phyloP scores from a whole-genome alignment of 2,888 invertebrate species.

The Hyppa rectilinea region DNA sequence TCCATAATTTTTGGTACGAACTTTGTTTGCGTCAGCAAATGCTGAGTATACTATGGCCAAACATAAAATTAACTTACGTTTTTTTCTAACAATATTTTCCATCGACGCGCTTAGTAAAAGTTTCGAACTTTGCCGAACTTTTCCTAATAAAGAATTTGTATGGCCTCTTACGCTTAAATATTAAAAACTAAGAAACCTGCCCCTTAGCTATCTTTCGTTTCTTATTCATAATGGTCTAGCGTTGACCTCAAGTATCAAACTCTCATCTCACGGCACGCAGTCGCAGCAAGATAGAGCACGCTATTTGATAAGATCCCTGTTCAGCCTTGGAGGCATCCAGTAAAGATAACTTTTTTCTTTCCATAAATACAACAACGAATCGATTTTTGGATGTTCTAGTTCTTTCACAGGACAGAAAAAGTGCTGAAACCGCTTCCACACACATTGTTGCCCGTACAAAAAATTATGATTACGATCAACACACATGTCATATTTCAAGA shows the following conservation, averaged over 20 bases:
- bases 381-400: neutral
- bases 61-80: neutral
- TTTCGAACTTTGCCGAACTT: neutral
- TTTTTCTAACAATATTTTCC: neutral
- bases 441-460: conserved; percentile 27
- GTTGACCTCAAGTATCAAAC: conserved; percentile 12
- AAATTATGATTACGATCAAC: conserved; percentile 24
- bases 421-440: neutral
- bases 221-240: neutral
- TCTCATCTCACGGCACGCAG: conserved; percentile 14
- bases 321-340: conserved; percentile 19
- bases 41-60: neutral
- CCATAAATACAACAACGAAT: neutral
- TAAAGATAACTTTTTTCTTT: conserved; percentile 17
- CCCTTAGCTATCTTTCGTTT: conserved; percentile 1
- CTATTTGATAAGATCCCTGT: conserved; percentile 26
- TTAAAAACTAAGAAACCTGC: neutral
- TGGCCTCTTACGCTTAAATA: neutral
- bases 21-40: neutral
- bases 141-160: neutral
- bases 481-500: conserved; percentile 42
- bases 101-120: neutral
- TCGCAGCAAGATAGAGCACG: conserved; percentile 40
- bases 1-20: neutral
- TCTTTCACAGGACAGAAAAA: neutral